phyloP scores from a whole-genome alignment of 2,888 invertebrate species.

The Neoascia interrupta region DNA sequence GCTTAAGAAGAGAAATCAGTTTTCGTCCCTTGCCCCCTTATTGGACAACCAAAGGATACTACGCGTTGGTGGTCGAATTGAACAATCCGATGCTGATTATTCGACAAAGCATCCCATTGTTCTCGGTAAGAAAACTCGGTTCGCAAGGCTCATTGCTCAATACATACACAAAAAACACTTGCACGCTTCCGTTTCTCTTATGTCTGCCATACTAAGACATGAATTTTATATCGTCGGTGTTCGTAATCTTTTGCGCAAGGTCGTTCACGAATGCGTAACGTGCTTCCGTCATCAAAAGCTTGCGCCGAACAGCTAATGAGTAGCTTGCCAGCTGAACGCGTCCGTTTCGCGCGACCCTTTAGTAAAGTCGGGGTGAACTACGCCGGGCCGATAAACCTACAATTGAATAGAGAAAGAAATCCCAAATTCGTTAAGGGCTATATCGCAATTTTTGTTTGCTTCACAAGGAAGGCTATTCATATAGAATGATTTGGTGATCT shows the following conservation, averaged over 20 bases:
- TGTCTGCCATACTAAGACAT: not conserved
- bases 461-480: conserved; percentile 14
- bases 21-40: not conserved
- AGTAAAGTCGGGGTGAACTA: not conserved
- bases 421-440: conserved; percentile 5
- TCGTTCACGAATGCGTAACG: conserved; percentile 1
- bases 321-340: not conserved
- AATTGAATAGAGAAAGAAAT: not conserved
- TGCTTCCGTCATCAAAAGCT: not conserved
- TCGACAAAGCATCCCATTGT: not conserved
- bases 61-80: not conserved
- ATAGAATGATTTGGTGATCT: conserved; percentile 10
- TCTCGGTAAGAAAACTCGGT: not conserved
- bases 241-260: not conserved
- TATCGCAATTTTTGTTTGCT: conserved; percentile 1
- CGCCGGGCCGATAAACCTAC: not conserved
- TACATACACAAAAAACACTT: not conserved
- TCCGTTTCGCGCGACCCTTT: conserved; percentile 3
- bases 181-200: not conserved
- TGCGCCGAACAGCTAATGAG: not conserved
- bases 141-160: conserved; percentile 6
- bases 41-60: not conserved
- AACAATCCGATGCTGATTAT: not conserved
- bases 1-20: not conserved
- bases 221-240: not conserved